Conservation (phyloP, 2,888 invertebrate genomes). For the Subacronicta megacephala region DNA sequence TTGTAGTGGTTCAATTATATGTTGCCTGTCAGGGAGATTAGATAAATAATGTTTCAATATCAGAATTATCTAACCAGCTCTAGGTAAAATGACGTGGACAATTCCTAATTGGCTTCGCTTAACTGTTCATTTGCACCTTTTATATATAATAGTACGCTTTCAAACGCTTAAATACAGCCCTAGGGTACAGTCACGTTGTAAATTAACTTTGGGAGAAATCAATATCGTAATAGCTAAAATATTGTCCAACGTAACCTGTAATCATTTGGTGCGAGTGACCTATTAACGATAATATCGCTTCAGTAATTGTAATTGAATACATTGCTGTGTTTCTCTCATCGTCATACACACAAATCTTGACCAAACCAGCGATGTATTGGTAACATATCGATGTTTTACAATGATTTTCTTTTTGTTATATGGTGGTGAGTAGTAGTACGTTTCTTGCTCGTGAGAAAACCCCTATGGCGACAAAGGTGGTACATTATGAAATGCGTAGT, state of each 20-base stretch:
- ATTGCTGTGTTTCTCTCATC: constrained; percentile 9
- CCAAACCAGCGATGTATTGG: constrained; percentile 18
- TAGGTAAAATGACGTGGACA: constrained; percentile 3
- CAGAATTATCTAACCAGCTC: neutral
- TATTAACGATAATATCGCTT: constrained; percentile 12
- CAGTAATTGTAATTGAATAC: neutral
- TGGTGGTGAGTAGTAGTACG: constrained; percentile 22
- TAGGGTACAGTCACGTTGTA: constrained; percentile 65
- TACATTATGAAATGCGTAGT: constrained; percentile 63
- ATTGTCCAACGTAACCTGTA: constrained; percentile 72
- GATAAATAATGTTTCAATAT: neutral
- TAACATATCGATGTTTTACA: neutral
- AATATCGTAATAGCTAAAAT: constrained; percentile 79
- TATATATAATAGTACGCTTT: constrained; percentile 65
- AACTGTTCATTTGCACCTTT: constrained; percentile 61
- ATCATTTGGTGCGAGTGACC: constrained; percentile 63
- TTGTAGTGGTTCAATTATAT: too few species aligned
- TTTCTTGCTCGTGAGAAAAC: constrained; percentile 75
- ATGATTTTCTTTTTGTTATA: constrained; percentile 10
- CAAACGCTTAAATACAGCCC: constrained; percentile 65
- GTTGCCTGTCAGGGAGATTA: too few species aligned
- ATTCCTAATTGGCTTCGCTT: constrained; percentile 43
- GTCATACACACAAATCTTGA: accelerated
- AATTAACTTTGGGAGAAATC: constrained; percentile 76
- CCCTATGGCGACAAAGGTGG: constrained; percentile 75